A percentile compares a stretch with the other conserved stretches of the same genome.
Evolutionary conservation across 2,888 invertebrate genomes (phyloP).

Genomic region (Leptinotarsa haldemani): DNA sequence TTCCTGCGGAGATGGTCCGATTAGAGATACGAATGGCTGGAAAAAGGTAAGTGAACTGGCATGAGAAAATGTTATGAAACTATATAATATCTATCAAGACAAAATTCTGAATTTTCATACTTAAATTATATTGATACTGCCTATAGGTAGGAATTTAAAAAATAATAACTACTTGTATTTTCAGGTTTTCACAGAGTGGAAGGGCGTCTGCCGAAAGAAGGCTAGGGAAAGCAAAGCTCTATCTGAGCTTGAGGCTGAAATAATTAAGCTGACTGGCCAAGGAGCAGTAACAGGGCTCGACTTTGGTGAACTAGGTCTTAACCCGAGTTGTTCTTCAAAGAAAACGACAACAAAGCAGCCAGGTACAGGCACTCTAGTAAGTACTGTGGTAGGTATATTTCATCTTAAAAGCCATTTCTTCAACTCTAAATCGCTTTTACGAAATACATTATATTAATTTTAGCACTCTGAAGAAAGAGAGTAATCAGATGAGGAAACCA

Average conservation of each 20-base stretch:
- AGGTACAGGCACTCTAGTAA: not conserved
- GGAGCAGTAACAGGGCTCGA: not conserved
- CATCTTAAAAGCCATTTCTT: not conserved
- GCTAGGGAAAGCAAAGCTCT: not conserved
- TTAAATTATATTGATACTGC: not conserved
- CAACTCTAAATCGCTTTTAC: not conserved
- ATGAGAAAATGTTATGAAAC: not conserved
- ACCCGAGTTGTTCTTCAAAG: not conserved
- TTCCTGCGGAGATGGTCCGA: conserved; percentile 1
- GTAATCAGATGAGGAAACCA: not conserved
- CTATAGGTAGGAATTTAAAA: not conserved
- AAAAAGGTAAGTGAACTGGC: conserved; percentile 1
- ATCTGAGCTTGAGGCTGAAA: not conserved
- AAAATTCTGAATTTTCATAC: not conserved
- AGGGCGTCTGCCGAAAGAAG: not conserved
- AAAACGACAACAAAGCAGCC: not conserved
- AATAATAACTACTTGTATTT: not conserved
- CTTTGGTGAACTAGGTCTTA: not conserved
- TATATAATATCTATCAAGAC: not conserved
- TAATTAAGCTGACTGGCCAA: not conserved
- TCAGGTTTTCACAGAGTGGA: not conserved
- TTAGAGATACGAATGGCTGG: not conserved
- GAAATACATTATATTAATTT: not conserved
- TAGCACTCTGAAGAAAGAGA: not conserved
- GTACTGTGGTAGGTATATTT: not conserved